These are phyloP conservation scores for Empis livida DNA, from an alignment of 2,888 invertebrate species.

Conservation along the genomic window DNA sequence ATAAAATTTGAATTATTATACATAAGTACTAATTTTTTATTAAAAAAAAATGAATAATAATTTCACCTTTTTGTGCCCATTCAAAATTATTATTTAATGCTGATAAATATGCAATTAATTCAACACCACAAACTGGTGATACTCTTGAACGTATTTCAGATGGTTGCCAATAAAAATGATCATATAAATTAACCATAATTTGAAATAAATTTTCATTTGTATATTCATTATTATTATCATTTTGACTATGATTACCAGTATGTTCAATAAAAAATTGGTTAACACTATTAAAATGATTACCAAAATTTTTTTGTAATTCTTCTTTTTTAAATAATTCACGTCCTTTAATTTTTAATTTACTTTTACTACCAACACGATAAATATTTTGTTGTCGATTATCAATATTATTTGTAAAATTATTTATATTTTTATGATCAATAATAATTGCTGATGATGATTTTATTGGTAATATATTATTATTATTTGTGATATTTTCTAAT, in stretches of 20 bases:
- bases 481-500: not conserved
- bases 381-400: slow-evolving; percentile 21
- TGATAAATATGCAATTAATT: slow-evolving; percentile 44
- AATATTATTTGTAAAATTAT: slow-evolving; percentile 1
- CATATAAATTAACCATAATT: slow-evolving; percentile 29
- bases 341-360: slow-evolving; percentile 24
- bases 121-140: slow-evolving; percentile 41
- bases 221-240: not conserved
- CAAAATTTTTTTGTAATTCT: slow-evolving; percentile 22
- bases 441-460: slow-evolving; percentile 5
- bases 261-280: slow-evolving; percentile 16
- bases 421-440: too few relatives aligned
- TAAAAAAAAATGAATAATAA: not conserved
- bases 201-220: slow-evolving; percentile 28
- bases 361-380: slow-evolving; percentile 24
- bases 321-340: slow-evolving; percentile 26
- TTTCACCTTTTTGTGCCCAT: slow-evolving; percentile 72
- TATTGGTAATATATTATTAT: slow-evolving; percentile 5
- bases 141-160: slow-evolving; percentile 34
- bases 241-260: not conserved
- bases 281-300: slow-evolving; percentile 29
- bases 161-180: slow-evolving; percentile 34
- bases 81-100: slow-evolving; percentile 45
- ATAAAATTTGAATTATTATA: not conserved
- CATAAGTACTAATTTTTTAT: not conserved